Conservation (phyloP, 1,140 invertebrate species). For the Vanessa atalanta region DNA sequence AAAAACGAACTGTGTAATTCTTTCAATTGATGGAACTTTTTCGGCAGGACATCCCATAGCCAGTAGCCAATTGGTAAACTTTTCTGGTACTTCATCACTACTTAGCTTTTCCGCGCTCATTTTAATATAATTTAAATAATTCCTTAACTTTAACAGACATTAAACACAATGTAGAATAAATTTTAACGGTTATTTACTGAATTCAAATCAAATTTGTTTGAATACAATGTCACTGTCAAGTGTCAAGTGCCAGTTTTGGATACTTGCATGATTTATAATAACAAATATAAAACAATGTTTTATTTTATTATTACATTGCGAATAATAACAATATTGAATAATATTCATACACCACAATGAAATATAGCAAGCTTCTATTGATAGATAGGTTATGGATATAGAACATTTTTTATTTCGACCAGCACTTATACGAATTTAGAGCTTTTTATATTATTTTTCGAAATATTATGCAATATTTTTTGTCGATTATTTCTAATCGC, state of each 20-base stretch:
- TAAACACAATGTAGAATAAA: background rate
- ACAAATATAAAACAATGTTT: too few relatives aligned
- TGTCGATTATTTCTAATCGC: too few relatives aligned
- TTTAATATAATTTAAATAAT: constrained; percentile 12
- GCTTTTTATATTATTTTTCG: too few relatives aligned
- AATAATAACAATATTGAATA: too few relatives aligned
- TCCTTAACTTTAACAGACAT: background rate
- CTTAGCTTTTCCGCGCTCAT: constrained; percentile 52
- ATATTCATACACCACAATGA: too few relatives aligned
- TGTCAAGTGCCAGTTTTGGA: background rate
- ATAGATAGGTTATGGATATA: too few relatives aligned
- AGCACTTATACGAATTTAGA: too few relatives aligned
- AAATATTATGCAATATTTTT: too few relatives aligned
- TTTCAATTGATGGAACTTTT: constrained; percentile 63
- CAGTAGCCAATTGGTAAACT: constrained; percentile 68
- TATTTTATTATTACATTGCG: too few relatives aligned
- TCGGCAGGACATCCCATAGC: constrained; percentile 67
- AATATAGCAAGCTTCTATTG: too few relatives aligned
- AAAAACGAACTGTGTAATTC: constrained; percentile 57
- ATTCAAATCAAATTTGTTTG: constrained; percentile 2
- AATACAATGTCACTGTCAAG: background rate
- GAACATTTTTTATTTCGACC: too few relatives aligned
- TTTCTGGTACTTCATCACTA: constrained; percentile 64
- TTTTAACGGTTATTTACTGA: background rate
- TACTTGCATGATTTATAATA: too few relatives aligned